Base-by-base conservation (phyloP, 2,113 vertebrate genomes). In the Pongo pygmaeus region DNA sequence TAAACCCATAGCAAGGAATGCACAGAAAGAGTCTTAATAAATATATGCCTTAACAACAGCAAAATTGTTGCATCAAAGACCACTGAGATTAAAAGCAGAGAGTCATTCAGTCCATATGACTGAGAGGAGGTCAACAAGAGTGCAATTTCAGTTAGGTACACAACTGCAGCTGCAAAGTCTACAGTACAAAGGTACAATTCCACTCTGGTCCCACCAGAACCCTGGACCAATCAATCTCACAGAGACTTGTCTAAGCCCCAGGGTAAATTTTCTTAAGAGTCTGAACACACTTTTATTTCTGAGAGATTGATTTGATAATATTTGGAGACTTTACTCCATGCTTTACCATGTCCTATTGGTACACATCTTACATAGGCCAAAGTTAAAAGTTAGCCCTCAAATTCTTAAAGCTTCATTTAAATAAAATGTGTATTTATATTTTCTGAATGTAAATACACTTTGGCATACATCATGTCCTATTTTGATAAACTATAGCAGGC, bases 321-420 rank as follows among this genome's bases (percentile, higher is more conserved):
- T 52, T 64, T 10, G 40, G n/a, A 84, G 27, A 75, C 55, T 88
- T 67, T 46, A 52, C 35, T 61, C 84, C 12, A 13, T 72, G 35
- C 38, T 84, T 25, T 55, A 30, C 12, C 48, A 70, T n/a, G 55
- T 18, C 18, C 16, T 69, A 2, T 59, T n/a, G 46, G 78, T 52
- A 8, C 3, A 52, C 9, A 72, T 78, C 27, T 94, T 88, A 50
- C n/a, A n/a, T 13, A 61, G 43, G 22, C 9, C 55, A 38, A 11
- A 23, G 48, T 89, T 90, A 57, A 48, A 92, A 70, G 85, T 48
- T 43, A 94, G 52, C 18, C 22, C 32, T 94, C 61, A 61, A 59
- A 74, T 91, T 74, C 59, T 38, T 50, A 46, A 67, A 59, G 18
- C 50, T 80, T 95, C 79, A n/a, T 69, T 75, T 57, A 79, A 40